Percentiles rank a stretch among this genome's conserved stretches.
These are phyloP conservation scores for Hydrotaea cyrtoneurina DNA, from an alignment of 2,888 invertebrate species.

Conservation along the genomic window DNA sequence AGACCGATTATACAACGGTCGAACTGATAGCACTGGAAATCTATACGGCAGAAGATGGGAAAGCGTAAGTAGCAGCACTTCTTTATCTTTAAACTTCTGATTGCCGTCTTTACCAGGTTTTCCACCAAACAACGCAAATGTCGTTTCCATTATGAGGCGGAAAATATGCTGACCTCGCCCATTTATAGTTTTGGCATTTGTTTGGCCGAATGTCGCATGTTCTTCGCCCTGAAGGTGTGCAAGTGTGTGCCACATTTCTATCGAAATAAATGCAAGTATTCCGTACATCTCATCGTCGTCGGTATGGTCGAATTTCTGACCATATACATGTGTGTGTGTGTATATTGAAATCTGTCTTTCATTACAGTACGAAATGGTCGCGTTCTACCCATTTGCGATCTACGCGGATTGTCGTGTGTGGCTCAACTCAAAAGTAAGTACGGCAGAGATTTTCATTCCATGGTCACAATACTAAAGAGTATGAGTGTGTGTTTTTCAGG, in stretches of 20 bases:
- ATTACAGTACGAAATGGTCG: slow-evolving; percentile 77
- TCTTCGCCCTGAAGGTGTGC: slow-evolving; percentile 84
- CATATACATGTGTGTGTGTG: too few relatives aligned
- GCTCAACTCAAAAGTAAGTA: slow-evolving; percentile 82
- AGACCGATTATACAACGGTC: slow-evolving; percentile 83
- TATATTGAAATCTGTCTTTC: neutral
- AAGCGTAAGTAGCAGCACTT: slow-evolving; percentile 79
- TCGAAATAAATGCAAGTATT: slow-evolving; percentile 83
- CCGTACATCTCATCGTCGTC: too few relatives aligned
- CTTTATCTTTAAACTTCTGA: too few relatives aligned
- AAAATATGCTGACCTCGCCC: slow-evolving; percentile 84
- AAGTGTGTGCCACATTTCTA: slow-evolving; percentile 89
- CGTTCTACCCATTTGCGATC: slow-evolving; percentile 82
- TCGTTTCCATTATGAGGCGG: slow-evolving; percentile 85
- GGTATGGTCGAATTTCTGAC: neutral
- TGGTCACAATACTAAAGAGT: neutral
- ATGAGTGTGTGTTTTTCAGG: slow-evolving; percentile 77
- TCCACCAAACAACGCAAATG: slow-evolving; percentile 86
- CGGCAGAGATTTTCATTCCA: neutral
- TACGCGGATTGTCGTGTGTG: slow-evolving; percentile 85
- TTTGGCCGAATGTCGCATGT: slow-evolving; percentile 86
- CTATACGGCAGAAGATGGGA: slow-evolving; percentile 83
- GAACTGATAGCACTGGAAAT: slow-evolving; percentile 84
- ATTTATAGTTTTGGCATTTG: slow-evolving; percentile 87
- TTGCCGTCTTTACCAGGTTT: too few relatives aligned